Evolutionary conservation across 2,113 vertebrate genomes (phyloP), one percentile per base, ranked within the genome.

Genomic region (Tychaedon coryphoeus): DNA sequence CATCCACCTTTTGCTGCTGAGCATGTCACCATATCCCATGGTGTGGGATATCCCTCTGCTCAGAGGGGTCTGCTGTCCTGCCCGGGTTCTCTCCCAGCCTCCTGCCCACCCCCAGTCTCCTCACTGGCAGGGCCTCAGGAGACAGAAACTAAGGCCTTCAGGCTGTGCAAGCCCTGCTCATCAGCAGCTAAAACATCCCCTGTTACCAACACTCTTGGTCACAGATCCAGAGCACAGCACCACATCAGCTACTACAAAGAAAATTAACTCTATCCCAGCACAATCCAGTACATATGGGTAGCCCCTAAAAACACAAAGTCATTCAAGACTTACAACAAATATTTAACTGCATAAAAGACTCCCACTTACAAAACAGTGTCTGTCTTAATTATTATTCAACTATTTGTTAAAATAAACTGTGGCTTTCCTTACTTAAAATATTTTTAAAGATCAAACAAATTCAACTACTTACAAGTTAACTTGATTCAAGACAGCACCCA

Each of bases 401-500:
- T 65, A 19, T 48, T 90, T 25, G 48, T 75, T 75, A 40, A 53
- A 84, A 65, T 22, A 65, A 76, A 85, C 15, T 33, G 51, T 58
- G 42, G 18, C 5, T 85, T 81, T 93, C 11, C 43, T 56, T 45
- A 72, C 33, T 76, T 60, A n/a, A 86, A 72, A 50, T 10, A 20
- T 26, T 69, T 72, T 66, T 47, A 57, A 42, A 71, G 45, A 56
- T 36, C 28, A 85, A 23, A 80, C 3, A 28, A 60, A 25, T 38
- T n/a, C 8, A 47, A 64, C 16, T 86, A 97, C 99, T 97, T 87
- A 99, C 99, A 98, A 96, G 72, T 73, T 95, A 8, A 98, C 92
- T 9, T 96, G 86, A 24, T 97, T 96, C 48, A 97, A 97, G 87
- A 99, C 97, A 2, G 98, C 98, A 8, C 99, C 99, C 1, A 99